phyloP scores from a whole-genome alignment of 1,140 invertebrate species.

The Periplaneta americana region DNA sequence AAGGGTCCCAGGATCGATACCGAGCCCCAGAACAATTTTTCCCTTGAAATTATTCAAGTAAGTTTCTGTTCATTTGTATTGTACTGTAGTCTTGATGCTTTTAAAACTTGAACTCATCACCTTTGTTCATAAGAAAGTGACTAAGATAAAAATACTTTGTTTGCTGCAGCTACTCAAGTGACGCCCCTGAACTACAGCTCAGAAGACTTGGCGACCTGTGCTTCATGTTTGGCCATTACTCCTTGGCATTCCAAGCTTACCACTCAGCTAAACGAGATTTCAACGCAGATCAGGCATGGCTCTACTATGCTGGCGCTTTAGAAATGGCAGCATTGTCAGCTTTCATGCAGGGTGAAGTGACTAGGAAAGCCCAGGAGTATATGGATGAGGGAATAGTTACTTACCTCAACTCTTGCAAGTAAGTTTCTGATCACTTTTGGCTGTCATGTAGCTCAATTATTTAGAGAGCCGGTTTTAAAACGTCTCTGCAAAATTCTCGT shows the following conservation, averaged over 20 bases:
- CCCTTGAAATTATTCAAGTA: too few species aligned
- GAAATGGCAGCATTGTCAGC: slow-evolving; percentile 93
- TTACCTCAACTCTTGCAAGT: slow-evolving; percentile 86
- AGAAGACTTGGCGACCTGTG: slow-evolving; percentile 90
- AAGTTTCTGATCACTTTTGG: too few species aligned
- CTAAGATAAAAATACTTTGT: not conserved
- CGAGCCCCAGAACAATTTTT: too few species aligned
- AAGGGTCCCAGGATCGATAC: too few species aligned
- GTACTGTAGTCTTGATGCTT: too few species aligned
- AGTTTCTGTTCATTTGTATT: too few species aligned
- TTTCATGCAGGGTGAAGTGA: slow-evolving; percentile 79
- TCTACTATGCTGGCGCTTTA: slow-evolving; percentile 91
- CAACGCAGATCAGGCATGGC: slow-evolving; percentile 92
- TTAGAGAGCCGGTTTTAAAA: too few species aligned
- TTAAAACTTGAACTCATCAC: too few species aligned
- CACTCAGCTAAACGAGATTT: slow-evolving; percentile 96
- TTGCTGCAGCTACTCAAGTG: slow-evolving; percentile 66
- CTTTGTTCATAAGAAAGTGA: too few species aligned
- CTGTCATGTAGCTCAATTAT: too few species aligned
- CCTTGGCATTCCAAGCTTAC: slow-evolving; percentile 87
- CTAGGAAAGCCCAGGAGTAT: slow-evolving; percentile 74
- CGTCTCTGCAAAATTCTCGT: too few species aligned
- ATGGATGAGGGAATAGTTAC: slow-evolving; percentile 90
- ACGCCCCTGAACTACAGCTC: slow-evolving; percentile 90
- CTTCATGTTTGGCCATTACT: slow-evolving; percentile 94